Conservation (phyloP, 2,888 invertebrate genomes). For the Silvanus unidentatus region DNA sequence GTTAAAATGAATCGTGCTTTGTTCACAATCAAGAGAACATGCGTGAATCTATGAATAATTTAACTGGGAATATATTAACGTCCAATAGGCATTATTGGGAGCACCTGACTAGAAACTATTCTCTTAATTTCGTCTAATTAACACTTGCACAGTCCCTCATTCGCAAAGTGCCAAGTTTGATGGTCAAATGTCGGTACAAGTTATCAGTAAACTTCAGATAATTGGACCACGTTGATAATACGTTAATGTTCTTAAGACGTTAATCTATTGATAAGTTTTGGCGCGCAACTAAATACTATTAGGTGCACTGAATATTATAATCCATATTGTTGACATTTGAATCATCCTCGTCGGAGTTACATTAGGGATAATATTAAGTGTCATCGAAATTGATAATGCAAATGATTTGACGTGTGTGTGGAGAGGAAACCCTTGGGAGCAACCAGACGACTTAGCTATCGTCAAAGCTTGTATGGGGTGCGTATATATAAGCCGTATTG, state of each 20-base stretch:
- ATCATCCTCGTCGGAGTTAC: not conserved
- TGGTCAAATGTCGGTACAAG: too few species aligned
- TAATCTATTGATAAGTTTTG: too few species aligned
- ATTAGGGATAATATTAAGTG: slow-evolving; percentile 4
- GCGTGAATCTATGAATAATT: slow-evolving; percentile 19
- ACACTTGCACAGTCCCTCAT: too few species aligned
- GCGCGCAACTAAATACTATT: too few species aligned
- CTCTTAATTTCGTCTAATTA: too few species aligned
- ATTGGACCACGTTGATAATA: too few species aligned
- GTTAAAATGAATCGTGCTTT: slow-evolving; percentile 11
- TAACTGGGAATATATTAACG: slow-evolving; percentile 12
- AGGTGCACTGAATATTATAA: slow-evolving; percentile 2
- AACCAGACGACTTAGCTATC: not conserved
- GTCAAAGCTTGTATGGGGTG: too few species aligned
- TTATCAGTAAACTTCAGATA: too few species aligned
- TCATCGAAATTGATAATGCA: slow-evolving; percentile 9
- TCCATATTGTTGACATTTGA: not conserved
- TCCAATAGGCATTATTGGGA: not conserved
- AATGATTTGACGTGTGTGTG: slow-evolving; percentile 6
- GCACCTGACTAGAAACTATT: too few species aligned
- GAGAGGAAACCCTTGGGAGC: not conserved
- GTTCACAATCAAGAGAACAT: slow-evolving; percentile 17
- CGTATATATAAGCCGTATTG: too few species aligned
- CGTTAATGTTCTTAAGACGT: too few species aligned
- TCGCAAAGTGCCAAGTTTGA: too few species aligned